Percentiles rank a stretch among this genome's conserved stretches.
These are phyloP conservation scores for Macquaria ambigua DNA, from an alignment of 2,113 vertebrate genomes.

Conservation along the genomic window DNA sequence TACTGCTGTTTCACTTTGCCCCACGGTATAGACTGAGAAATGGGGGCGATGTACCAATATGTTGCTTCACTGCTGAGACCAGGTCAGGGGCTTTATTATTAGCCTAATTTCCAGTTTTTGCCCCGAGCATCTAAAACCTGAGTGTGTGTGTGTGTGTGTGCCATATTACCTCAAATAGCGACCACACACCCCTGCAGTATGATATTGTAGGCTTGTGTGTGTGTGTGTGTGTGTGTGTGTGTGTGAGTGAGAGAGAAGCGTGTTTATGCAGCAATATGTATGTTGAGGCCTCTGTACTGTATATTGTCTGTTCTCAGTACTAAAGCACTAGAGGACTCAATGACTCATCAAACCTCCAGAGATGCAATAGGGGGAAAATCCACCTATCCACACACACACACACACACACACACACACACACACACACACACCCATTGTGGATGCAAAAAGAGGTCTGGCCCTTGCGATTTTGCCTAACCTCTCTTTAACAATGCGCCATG, in stretches of 20 bases:
- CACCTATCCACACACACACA: not conserved
- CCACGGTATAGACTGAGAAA: constrained; percentile 25
- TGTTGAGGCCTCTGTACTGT: constrained; percentile 4
- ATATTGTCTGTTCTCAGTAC: constrained; percentile 5
- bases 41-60: not conserved
- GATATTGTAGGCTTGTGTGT: not conserved
- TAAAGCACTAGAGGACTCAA: not conserved
- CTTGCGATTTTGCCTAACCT: constrained; percentile 48
- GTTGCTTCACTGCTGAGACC: constrained; percentile 32
- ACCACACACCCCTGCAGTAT: not conserved
- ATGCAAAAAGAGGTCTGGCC: constrained; percentile 27
- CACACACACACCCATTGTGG: constrained; percentile 26
- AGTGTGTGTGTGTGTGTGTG: constrained; percentile 3
- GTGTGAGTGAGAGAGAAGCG: not conserved
- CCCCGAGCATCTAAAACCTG: constrained; percentile 4
- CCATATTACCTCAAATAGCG: constrained; percentile 19
- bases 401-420: constrained; percentile 18
- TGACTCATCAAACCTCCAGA: constrained; percentile 53
- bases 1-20: constrained; percentile 29
- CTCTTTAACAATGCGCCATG: constrained; percentile 61
- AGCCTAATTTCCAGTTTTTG: constrained; percentile 42
- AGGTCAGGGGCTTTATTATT: constrained; percentile 29
- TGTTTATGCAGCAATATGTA: not conserved
- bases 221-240: constrained; percentile 14
- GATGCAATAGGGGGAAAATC: constrained; percentile 28